Base-by-base conservation (phyloP, 2,797 vertebrate species). In the Synanceia verrucosa region DNA sequence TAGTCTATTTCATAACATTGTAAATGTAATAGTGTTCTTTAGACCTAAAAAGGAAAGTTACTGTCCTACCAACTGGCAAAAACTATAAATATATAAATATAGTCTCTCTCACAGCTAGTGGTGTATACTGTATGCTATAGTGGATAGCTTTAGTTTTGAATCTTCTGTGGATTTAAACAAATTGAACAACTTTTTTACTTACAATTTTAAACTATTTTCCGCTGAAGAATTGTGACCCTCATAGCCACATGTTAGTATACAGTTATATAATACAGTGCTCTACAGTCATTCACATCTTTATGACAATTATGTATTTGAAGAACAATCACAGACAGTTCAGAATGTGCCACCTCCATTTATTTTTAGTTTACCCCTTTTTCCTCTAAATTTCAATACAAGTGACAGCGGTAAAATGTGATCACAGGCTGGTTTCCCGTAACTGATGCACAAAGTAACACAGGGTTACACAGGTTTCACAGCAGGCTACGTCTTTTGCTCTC, bases 381-480 rank as follows among this genome's bases (percentile, higher is more conserved):
- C n/a, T 12, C 2, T 24, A 34, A 21, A 71, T 58, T 73, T 71
- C 19, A 60, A 64, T 68, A 9, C 57, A 65, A 34, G 47, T 53
- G 34, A 62, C 75, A 66, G 50, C 6, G 21, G 1, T 58, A 72
- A 64, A 79, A 51, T 71, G 39, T 73, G 55, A 84, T 80, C 53
- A 71, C 46, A 73, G 51, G 39, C 60, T 28, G 43, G 34, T 56
- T 65, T 65, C 34, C 26, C 31, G 28, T 64, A 50, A 69, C n/a
- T 80, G 57, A 59, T 65, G 33, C 52, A 75, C 39, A 64, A 64
- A 26, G 65, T 52, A 21, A 66, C 24, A 58, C 70, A 69, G 56
- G 24, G 26, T 50, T 34, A 47, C 48, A 41, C 28, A 50, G 66
- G 62, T 73, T 81, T 76, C 65, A 56, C 85, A 79, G 72, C 59